Percentiles rank a stretch among this genome's conserved stretches.
Evolutionary conservation across 37 sponge, comb jelly and placozoan species (phyloP).

Genomic region (Aplysina aerophoba): DNA sequence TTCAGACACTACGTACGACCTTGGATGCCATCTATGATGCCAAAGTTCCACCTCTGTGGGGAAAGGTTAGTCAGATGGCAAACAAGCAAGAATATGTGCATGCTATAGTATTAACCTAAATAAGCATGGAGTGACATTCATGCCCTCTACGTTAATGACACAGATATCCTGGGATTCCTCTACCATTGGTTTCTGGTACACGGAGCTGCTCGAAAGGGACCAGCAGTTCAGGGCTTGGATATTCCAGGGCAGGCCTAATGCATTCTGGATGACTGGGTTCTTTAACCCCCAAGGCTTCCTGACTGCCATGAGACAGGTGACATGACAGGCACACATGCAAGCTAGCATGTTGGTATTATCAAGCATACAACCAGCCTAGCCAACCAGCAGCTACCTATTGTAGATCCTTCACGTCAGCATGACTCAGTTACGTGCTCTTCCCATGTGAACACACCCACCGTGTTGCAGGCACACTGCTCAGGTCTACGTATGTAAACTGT

Average conservation of each 20-base stretch:
- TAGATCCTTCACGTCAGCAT: no score
- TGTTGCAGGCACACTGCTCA: no score
- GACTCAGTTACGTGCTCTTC: no score
- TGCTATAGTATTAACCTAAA: no score
- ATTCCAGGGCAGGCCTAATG: constrained; percentile 89
- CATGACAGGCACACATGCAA: no score
- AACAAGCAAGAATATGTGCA: no score
- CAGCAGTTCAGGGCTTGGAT: constrained; percentile 95
- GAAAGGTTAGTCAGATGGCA: constrained; percentile 52
- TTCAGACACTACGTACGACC: constrained; percentile 86
- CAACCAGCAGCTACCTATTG: no score
- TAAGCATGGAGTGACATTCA: no score
- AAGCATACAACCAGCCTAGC: no score
- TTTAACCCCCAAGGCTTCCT: constrained; percentile 99
- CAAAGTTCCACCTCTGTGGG: constrained; percentile 89
- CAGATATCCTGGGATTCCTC: constrained; percentile 97
- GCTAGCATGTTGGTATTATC: no score
- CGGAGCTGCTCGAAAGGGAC: constrained; percentile 96
- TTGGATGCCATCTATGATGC: constrained; percentile 99
- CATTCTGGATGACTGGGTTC: constrained; percentile 99
- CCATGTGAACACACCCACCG: no score
- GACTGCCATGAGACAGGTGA: constrained; percentile 99
- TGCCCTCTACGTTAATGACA: neutral
- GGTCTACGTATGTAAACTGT: neutral
- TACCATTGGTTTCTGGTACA: constrained; percentile 99